These are phyloP conservation scores for Luperina nickerlii DNA, from an alignment of 2,888 invertebrate species.

Conservation along the genomic window DNA sequence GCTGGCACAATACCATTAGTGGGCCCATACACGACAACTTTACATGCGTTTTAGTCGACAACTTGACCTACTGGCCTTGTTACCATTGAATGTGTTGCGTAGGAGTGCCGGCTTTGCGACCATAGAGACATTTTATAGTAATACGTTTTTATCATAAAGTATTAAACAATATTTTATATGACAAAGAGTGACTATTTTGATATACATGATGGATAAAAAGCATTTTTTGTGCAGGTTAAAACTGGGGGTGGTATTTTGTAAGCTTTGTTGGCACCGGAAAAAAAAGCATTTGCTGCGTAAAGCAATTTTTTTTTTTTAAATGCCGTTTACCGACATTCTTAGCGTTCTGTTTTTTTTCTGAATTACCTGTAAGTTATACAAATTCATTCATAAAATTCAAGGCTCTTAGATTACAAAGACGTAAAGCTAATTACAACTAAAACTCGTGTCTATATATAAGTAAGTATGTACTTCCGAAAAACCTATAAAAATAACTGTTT, in stretches of 20 bases:
- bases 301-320: not conserved
- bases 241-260: not conserved
- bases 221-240: not conserved
- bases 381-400: not conserved
- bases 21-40: constrained; percentile 16
- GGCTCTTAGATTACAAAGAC: not conserved
- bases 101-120: constrained; percentile 42
- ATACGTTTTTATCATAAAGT: not conserved
- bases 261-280: not conserved
- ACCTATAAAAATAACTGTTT: not conserved
- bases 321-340: not conserved
- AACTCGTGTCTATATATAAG: not conserved
- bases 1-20: constrained; percentile 47
- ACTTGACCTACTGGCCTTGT: constrained; percentile 57
- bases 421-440: not conserved
- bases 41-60: constrained; percentile 42
- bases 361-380: not conserved
- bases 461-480: not conserved
- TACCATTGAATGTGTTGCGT: constrained; percentile 26
- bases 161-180: not conserved
- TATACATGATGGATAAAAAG: not conserved
- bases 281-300: not conserved
- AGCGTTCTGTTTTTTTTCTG: not conserved
- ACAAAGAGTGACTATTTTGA: not conserved
- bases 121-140: not conserved